Percentiles rank a stretch among this genome's conserved stretches.
Conservation (phyloP, 2,797 vertebrate genomes). For the Pipistrellus nathusii region DNA sequence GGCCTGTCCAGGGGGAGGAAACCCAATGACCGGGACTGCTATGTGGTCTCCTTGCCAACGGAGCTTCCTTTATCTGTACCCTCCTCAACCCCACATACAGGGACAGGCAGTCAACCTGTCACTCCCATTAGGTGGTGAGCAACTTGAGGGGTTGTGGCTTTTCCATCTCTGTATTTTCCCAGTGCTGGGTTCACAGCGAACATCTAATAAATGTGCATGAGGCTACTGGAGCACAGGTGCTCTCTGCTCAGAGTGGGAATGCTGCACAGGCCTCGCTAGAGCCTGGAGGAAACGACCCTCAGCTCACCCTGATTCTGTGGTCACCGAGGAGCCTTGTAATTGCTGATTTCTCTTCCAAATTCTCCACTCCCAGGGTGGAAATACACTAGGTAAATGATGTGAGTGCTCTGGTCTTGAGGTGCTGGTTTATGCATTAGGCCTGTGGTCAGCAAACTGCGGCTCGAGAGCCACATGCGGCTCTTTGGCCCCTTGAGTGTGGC, state of each 20-base stretch:
- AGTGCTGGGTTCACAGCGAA: background rate
- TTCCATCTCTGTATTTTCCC: background rate
- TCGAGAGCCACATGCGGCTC: no score
- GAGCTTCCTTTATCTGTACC: background rate
- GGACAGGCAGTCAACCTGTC: background rate
- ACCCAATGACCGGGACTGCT: background rate
- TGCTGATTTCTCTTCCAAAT: background rate
- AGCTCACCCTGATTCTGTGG: background rate
- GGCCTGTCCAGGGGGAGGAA: background rate
- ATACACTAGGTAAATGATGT: background rate
- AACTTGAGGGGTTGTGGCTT: background rate
- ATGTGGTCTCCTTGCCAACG: background rate
- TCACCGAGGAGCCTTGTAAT: background rate
- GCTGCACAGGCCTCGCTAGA: background rate
- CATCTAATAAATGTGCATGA: background rate
- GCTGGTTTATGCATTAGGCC: background rate
- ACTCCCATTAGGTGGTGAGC: background rate
- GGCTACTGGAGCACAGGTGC: background rate
- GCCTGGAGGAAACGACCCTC: background rate
- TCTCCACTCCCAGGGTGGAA: background rate
- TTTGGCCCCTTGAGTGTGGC: no score
- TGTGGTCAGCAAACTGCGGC: no score
- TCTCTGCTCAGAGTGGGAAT: background rate
- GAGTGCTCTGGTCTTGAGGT: background rate
- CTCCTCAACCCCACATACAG: background rate